Percentiles rank a stretch among this genome's conserved stretches.
Evolutionary conservation across 2,797 vertebrate species (phyloP).

Genomic region (Hippoglossus hippoglossus): DNA sequence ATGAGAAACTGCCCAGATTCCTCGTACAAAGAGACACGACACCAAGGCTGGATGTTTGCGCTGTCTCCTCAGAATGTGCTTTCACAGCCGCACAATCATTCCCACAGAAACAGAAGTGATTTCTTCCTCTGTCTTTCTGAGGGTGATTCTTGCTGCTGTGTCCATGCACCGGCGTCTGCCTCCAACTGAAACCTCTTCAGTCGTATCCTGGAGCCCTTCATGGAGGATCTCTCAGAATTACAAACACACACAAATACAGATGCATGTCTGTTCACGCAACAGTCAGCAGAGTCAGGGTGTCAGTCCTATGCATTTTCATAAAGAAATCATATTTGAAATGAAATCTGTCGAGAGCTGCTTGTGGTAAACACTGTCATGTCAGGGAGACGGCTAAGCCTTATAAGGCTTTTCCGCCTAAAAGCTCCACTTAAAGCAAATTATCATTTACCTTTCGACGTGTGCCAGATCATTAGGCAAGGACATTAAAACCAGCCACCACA

Average conservation of each 20-base stretch:
- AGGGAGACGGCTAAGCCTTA: constrained; percentile 76
- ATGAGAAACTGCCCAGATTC: constrained; percentile 80
- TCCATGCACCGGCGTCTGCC: constrained; percentile 52
- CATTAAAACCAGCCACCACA: constrained; percentile 87
- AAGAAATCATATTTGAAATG: constrained; percentile 74
- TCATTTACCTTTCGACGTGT: constrained; percentile 87
- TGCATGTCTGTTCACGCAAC: constrained; percentile 57
- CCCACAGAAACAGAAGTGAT: constrained; percentile 41
- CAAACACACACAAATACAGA: constrained; percentile 36
- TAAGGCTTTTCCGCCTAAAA: constrained; percentile 85
- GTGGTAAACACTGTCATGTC: constrained; percentile 74
- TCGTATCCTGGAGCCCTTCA: constrained; percentile 61
- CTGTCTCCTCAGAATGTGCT: constrained; percentile 76
- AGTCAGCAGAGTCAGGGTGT: constrained; percentile 52
- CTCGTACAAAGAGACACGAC: constrained; percentile 74
- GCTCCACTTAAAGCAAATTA: constrained; percentile 90
- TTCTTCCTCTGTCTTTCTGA: constrained; percentile 49
- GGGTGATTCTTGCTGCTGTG: constrained; percentile 63
- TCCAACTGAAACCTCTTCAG: constrained; percentile 76
- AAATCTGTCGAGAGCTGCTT: constrained; percentile 75
- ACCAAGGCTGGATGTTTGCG: constrained; percentile 65
- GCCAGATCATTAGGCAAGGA: constrained; percentile 89
- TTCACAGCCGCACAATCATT: constrained; percentile 71
- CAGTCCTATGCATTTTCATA: constrained; percentile 61
- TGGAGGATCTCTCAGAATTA: constrained; percentile 67